Conservation (phyloP, 2,888 invertebrate genomes). For the Hirtodrosophila confusa region DNA sequence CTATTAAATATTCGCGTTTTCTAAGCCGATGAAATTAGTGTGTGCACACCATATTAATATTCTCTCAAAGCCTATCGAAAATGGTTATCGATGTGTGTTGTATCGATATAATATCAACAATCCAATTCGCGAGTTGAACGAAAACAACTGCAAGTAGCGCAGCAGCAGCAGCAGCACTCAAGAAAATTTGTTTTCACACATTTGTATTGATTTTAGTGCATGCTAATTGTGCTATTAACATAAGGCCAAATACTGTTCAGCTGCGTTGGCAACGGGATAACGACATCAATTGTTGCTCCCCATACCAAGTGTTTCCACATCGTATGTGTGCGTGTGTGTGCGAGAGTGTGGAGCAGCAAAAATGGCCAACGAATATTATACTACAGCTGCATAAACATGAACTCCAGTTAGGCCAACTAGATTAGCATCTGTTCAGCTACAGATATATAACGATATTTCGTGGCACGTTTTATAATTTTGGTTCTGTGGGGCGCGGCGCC, state of each 20-base stretch:
- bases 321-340: constrained; percentile 26
- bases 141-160: constrained; percentile 55
- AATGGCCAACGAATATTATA: constrained; percentile 50
- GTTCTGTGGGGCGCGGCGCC: constrained; percentile 50
- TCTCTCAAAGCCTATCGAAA: constrained; percentile 22
- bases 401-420: constrained; percentile 41
- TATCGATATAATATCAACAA: constrained; percentile 55
- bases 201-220: constrained; percentile 54
- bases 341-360: constrained; percentile 48
- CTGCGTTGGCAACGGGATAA: constrained; percentile 20
- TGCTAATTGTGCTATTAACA: constrained; percentile 25
- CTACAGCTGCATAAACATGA: constrained; percentile 58
- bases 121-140: constrained; percentile 44
- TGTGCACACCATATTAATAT: constrained; percentile 8
- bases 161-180: constrained; percentile 38
- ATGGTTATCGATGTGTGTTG: constrained; percentile 2
- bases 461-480: not conserved
- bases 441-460: constrained; percentile 31
- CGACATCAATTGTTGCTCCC: constrained; percentile 48
- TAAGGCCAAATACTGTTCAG: constrained; percentile 11
- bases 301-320: constrained; percentile 45
- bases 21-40: constrained; percentile 10
- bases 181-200: constrained; percentile 27
- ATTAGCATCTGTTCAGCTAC: constrained; percentile 45
- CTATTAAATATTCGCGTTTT: too few species aligned